Percentiles rank a stretch among this genome's conserved stretches.
phyloP scores from a whole-genome alignment of 2,113 vertebrate species.

The Oryctolagus cuniculus region mOryCun1.1 NC_091434.1:3343001-3343500 shows the following conservation, averaged over 20 bases:
- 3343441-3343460: fast-evolving
- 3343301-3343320: not conserved
- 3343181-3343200: not conserved
- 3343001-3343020: not conserved
- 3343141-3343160: not conserved
- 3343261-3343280: not conserved
- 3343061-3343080: not conserved
- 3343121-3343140: fast-evolving
- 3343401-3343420: not conserved
- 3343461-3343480: not conserved
- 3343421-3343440: not conserved
- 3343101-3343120: not conserved
- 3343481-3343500: not conserved
- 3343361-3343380: no score
- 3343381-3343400: not conserved
- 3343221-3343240: fast-evolving
- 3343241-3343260: not conserved
- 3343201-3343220: not conserved
- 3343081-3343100: not conserved
- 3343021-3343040: no score
- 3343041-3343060: not conserved
- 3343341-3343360: not conserved
- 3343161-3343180: not conserved
- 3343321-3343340: not conserved
- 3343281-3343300: not conserved